Evolutionary conservation across 2,888 invertebrate genomes (phyloP).

Genomic region (Dione juno): DNA sequence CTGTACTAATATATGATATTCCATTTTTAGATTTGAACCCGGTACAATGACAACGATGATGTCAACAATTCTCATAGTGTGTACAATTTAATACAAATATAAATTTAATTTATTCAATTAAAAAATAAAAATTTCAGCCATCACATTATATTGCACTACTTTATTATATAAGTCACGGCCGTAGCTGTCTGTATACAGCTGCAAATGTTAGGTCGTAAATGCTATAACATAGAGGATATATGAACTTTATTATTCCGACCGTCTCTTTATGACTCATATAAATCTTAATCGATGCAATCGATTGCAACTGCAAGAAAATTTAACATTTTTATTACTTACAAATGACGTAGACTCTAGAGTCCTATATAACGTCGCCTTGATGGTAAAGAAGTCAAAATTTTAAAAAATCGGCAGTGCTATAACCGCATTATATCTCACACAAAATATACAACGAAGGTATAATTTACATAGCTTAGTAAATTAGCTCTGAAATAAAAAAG

Average conservation of each 20-base stretch:
- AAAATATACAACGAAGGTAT: too few relatives aligned
- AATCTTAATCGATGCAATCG: slow-evolving; percentile 46
- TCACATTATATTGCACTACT: slow-evolving; percentile 4
- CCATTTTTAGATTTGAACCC: too few relatives aligned
- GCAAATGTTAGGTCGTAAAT: slow-evolving; percentile 39
- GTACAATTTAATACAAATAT: background rate
- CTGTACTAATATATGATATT: too few relatives aligned
- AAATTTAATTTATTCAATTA: background rate
- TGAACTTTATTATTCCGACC: slow-evolving; percentile 41
- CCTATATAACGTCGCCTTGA: too few relatives aligned
- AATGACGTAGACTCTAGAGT: background rate
- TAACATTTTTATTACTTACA: slow-evolving; percentile 11
- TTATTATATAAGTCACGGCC: slow-evolving; percentile 21
- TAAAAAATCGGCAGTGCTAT: too few relatives aligned
- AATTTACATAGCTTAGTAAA: too few relatives aligned
- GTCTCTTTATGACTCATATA: slow-evolving; percentile 41
- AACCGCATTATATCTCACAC: too few relatives aligned
- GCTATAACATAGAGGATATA: slow-evolving; percentile 39
- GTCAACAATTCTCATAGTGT: too few relatives aligned
- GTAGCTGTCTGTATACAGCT: background rate
- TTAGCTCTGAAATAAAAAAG: background rate
- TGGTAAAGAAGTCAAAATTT: too few relatives aligned
- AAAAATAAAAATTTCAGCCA: background rate
- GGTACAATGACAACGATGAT: too few relatives aligned
- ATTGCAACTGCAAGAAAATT: slow-evolving; percentile 32